These are phyloP conservation scores for Volucella bombylans DNA, from an alignment of 2,888 invertebrate genomes.

Conservation along the genomic window DNA sequence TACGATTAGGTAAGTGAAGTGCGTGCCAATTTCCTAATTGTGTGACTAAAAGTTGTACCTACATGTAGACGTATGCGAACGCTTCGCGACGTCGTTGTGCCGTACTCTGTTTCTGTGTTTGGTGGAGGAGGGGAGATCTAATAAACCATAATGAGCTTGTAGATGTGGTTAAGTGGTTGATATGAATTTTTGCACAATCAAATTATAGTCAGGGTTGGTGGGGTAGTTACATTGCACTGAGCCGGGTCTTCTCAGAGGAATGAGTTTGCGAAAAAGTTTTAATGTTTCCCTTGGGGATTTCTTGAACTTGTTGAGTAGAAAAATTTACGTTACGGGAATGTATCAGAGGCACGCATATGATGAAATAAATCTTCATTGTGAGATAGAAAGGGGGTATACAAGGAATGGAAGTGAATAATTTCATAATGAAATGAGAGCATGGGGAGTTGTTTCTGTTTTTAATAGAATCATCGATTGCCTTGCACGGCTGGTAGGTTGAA, in stretches of 20 bases:
- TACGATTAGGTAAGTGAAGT: conserved; percentile 34
- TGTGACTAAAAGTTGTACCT: conserved; percentile 66
- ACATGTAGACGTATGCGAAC: conserved; percentile 51
- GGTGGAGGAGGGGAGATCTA: neutral
- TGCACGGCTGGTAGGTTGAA: neutral
- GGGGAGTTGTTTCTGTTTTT: conserved; percentile 7
- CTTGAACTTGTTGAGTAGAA: conserved; percentile 65
- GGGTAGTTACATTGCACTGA: neutral
- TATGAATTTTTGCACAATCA: conserved; percentile 70
- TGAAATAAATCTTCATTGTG: conserved; percentile 57
- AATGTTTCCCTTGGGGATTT: conserved; percentile 60
- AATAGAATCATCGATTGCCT: conserved; percentile 20
- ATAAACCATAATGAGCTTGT: conserved; percentile 36
- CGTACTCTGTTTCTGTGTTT: too few species aligned
- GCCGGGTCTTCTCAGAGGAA: conserved; percentile 21
- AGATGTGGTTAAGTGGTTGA: conserved; percentile 70
- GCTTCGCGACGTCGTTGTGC: conserved; percentile 29
- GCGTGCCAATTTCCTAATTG: conserved; percentile 72
- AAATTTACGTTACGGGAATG: conserved; percentile 51
- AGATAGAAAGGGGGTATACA: neutral
- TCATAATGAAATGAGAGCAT: conserved; percentile 24
- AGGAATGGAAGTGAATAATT: conserved; percentile 16
- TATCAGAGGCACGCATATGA: conserved; percentile 53
- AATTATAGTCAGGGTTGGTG: conserved; percentile 36
- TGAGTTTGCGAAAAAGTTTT: conserved; percentile 58